Evolutionary conservation across 2,888 invertebrate genomes (phyloP), one percentile per base, ranked within the genome.

Genomic region (Pasiphila rectangulata): DNA sequence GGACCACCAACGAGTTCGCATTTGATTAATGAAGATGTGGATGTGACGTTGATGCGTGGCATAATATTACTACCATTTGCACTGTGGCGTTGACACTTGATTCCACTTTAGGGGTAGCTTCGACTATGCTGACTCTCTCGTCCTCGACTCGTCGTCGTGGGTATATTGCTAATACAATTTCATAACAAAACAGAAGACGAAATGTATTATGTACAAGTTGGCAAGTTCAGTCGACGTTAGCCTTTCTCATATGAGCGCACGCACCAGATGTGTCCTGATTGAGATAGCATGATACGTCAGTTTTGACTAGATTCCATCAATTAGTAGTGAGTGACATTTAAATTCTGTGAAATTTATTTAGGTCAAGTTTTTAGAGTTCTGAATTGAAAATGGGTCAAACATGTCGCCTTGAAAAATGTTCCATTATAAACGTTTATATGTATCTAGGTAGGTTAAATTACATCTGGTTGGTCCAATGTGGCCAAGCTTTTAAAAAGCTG

Each of bases 251-350:
- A 16, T 5, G 9, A 32, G 10, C 9, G 9, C 10, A 10, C 36
- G 29, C 48, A 37, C 56, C 56, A 58, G 58, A 58, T 58, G 58
- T 51, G 56, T 46, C 52, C 56, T 56, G 58, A 54, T 58, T 58
- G 49, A 42, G 9, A 40, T 36, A 41, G 46, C 50, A 46, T 56
- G 57, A 55, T 44, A 46, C 41, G 38, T 49, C 51, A 46, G 23
- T 49, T 55, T 54, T 55, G 46, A 42, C 35, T 46, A 42, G 39
- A 43, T 46, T 46, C 25, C 32, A 45, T 41, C 40, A 32, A 37
- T 42, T 38, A 20, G 3, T 15, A 27, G 27, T 32, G 17, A 32
- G 16, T 32, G 32, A 32, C 32, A 32, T 32, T 32, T 32, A 32
- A 6, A 23, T 47, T 20, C 16, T 32, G n/a, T 12, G 41, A 47